Conservation (phyloP, 2,797 vertebrate genomes). For the Takifugu rubripes region DNA sequence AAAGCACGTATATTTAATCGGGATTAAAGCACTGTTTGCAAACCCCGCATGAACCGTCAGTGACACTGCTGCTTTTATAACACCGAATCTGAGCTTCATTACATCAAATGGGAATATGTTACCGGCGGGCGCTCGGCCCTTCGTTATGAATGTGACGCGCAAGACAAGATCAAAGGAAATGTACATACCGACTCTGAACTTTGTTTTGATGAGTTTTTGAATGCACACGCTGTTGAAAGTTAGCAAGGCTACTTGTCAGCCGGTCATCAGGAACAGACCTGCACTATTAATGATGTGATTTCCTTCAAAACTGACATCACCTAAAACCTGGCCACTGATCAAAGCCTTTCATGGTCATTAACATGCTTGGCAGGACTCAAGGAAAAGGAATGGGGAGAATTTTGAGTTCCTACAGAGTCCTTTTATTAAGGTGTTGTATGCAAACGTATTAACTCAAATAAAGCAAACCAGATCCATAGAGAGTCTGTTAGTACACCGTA, state of each 20-base stretch:
- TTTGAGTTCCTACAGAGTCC: not conserved
- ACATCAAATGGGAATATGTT: slow-evolving; percentile 44
- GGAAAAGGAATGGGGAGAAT: slow-evolving; percentile 11
- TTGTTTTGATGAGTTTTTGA: slow-evolving; percentile 30
- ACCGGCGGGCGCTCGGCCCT: slow-evolving; percentile 19
- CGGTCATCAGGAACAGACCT: slow-evolving; percentile 40
- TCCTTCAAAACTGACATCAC: slow-evolving; percentile 43
- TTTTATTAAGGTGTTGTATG: slow-evolving; percentile 23
- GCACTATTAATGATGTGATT: slow-evolving; percentile 32
- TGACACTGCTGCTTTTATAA: slow-evolving; percentile 16
- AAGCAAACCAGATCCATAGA: no score
- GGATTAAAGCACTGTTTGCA: slow-evolving; percentile 1
- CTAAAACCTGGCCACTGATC: slow-evolving; percentile 35
- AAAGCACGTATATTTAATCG: not conserved
- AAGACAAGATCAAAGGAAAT: slow-evolving; percentile 51
- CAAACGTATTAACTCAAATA: no score
- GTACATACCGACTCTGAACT: slow-evolving; percentile 33
- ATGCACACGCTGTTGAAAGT: slow-evolving; percentile 19
- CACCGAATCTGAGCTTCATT: slow-evolving; percentile 27
- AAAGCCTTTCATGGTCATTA: slow-evolving; percentile 30
- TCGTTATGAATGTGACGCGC: slow-evolving; percentile 40
- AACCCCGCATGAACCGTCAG: not conserved
- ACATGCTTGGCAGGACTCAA: slow-evolving; percentile 9
- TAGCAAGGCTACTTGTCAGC: slow-evolving; percentile 30
- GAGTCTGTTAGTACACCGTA: no score